These are phyloP conservation scores for Apotomis turbidana DNA, from an alignment of 2,888 invertebrate species.

Conservation along the genomic window DNA sequence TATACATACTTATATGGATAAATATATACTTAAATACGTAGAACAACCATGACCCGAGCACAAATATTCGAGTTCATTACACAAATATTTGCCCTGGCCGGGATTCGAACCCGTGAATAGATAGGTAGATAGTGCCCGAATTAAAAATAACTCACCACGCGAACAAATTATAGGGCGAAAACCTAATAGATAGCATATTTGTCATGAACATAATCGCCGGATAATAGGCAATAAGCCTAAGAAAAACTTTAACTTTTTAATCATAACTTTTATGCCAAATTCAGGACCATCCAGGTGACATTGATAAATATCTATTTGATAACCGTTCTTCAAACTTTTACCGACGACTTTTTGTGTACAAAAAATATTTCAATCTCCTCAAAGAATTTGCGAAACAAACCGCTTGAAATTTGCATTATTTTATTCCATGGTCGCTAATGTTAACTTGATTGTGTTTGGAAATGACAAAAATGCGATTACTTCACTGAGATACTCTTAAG, in stretches of 20 bases:
- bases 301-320: conserved; percentile 31
- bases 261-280: conserved; percentile 26
- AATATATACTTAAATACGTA: too few species aligned
- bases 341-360: not conserved
- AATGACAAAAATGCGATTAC: not conserved
- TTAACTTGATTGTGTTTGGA: conserved; percentile 12
- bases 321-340: conserved; percentile 17
- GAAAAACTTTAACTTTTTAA: conserved; percentile 21
- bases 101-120: too few species aligned
- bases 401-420: not conserved
- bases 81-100: too few species aligned
- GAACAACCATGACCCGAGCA: too few species aligned
- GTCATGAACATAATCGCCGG: not conserved
- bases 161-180: not conserved
- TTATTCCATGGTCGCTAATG: conserved; percentile 1
- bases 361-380: conserved; percentile 4
- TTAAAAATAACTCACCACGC: too few species aligned
- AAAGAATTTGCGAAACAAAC: conserved; percentile 11
- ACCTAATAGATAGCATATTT: not conserved
- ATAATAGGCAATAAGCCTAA: not conserved
- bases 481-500: not conserved
- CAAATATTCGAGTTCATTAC: too few species aligned
- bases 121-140: too few species aligned
- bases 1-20: too few species aligned
- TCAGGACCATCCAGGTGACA: not conserved